These are phyloP conservation scores for Zaprionus capensis DNA, from an alignment of 1,140 invertebrate genomes.

Conservation along the genomic window DNA sequence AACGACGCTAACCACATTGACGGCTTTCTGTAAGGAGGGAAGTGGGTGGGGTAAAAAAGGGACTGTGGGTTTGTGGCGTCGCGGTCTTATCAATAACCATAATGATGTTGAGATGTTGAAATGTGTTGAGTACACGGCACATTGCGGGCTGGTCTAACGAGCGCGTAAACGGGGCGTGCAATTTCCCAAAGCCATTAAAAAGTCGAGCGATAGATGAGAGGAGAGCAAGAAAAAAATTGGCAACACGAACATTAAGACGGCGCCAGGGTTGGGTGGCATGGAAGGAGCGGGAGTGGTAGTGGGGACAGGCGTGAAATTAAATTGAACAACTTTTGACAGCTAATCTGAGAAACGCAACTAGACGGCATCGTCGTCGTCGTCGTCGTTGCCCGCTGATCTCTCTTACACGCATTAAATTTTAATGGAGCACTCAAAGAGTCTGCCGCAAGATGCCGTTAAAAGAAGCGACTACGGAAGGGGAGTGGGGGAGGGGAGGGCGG, in stretches of 20 bases:
- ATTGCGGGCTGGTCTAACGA: slow-evolving; percentile 68
- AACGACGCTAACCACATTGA: not conserved
- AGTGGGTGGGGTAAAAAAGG: not conserved
- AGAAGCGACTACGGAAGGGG: not conserved
- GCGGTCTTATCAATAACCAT: slow-evolving; percentile 74
- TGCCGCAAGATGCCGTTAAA: slow-evolving; percentile 58
- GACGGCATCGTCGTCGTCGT: slow-evolving; percentile 20
- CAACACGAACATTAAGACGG: slow-evolving; percentile 72
- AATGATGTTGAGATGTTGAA: slow-evolving; percentile 57
- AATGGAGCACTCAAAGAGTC: slow-evolving; percentile 78
- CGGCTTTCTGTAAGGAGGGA: not conserved
- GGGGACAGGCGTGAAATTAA: slow-evolving; percentile 64
- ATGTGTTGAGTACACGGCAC: slow-evolving; percentile 29
- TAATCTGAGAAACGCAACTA: slow-evolving; percentile 64
- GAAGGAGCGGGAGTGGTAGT: not conserved
- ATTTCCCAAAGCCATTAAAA: slow-evolving; percentile 81
- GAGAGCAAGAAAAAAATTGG: slow-evolving; percentile 64
- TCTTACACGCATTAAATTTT: slow-evolving; percentile 79
- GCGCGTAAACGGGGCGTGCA: slow-evolving; percentile 79
- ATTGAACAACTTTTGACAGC: slow-evolving; percentile 83
- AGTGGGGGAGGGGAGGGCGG: not conserved
- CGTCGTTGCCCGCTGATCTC: slow-evolving; percentile 57
- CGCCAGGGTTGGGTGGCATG: slow-evolving; percentile 5
- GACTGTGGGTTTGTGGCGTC: not conserved
- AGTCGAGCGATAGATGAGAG: slow-evolving; percentile 46